These are phyloP conservation scores for Penelope pileata DNA, from an alignment of 2,113 vertebrate genomes.

Conservation along the genomic window DNA sequence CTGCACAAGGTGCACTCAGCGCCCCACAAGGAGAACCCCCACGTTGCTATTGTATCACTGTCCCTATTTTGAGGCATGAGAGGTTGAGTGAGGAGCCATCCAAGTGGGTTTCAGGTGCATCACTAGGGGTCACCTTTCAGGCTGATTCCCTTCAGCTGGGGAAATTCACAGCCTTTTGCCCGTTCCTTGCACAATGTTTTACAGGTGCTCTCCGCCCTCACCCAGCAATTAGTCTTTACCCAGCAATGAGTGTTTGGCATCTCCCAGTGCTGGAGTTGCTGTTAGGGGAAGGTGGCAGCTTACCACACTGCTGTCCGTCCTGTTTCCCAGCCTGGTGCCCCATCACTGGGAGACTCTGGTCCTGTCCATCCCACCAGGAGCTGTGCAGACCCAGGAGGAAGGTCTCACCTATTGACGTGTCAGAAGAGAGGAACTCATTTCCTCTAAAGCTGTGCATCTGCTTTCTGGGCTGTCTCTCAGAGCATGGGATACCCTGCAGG, in stretches of 20 bases:
- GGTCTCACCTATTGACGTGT: neutral
- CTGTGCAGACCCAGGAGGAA: neutral
- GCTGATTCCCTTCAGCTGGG: neutral
- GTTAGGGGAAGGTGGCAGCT: neutral
- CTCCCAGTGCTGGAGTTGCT: neutral
- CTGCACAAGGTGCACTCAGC: neutral
- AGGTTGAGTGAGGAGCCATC: neutral
- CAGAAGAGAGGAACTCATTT: constrained; percentile 23
- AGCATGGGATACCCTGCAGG: constrained; percentile 56
- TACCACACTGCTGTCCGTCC: neutral
- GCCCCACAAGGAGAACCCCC: neutral
- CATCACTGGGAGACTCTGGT: neutral
- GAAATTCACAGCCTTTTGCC: neutral
- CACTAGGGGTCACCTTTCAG: neutral
- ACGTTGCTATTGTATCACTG: neutral
- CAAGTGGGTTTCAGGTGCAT: neutral
- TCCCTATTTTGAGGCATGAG: neutral
- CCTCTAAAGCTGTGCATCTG: neutral
- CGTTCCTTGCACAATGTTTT: neutral
- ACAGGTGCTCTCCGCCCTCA: neutral
- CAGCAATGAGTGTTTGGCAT: neutral
- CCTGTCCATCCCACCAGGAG: neutral
- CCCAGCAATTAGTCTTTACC: neutral
- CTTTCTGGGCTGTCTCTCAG: constrained; percentile 12
- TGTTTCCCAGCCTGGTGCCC: neutral